These are phyloP conservation scores for Gymnodraco acuticeps DNA, from an alignment of 2,797 vertebrate species.

Conservation along the genomic window DNA sequence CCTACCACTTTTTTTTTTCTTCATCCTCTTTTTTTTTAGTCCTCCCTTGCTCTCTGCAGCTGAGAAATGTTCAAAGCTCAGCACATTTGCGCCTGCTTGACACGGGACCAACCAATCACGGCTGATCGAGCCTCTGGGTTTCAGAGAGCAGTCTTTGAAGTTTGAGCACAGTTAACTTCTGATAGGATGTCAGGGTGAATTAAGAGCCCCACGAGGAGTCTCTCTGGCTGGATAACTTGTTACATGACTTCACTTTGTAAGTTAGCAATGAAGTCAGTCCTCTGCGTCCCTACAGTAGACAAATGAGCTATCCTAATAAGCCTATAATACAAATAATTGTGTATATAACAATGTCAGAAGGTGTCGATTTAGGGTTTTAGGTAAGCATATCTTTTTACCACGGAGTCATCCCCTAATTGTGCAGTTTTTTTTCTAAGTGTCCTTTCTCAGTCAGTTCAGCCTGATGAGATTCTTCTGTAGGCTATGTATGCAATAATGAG, in stretches of 20 bases:
- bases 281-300: conserved; percentile 19
- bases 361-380: not conserved
- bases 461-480: not conserved
- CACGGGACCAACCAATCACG: conserved; percentile 44
- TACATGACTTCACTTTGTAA: conserved; percentile 41
- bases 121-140: conserved; percentile 44
- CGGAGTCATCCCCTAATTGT: not conserved
- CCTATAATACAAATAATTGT: not conserved
- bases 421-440: not conserved
- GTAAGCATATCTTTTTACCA: not conserved
- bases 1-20: conserved; percentile 23
- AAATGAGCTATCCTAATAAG: not conserved
- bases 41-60: conserved; percentile 19
- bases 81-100: conserved; percentile 56
- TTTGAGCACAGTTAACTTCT: conserved; percentile 71
- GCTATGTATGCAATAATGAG: conserved; percentile 15
- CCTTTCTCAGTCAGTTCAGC: not conserved
- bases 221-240: conserved; percentile 31
- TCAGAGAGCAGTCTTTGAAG: conserved; percentile 51
- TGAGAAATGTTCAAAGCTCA: conserved; percentile 59
- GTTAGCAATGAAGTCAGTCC: conserved; percentile 9
- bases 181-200: conserved; percentile 72
- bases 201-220: conserved; percentile 40
- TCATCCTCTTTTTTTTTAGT: not conserved
- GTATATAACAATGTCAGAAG: not conserved